Conservation (phyloP, 1,140 invertebrate species). For the Drosophila chauvacae region DNA sequence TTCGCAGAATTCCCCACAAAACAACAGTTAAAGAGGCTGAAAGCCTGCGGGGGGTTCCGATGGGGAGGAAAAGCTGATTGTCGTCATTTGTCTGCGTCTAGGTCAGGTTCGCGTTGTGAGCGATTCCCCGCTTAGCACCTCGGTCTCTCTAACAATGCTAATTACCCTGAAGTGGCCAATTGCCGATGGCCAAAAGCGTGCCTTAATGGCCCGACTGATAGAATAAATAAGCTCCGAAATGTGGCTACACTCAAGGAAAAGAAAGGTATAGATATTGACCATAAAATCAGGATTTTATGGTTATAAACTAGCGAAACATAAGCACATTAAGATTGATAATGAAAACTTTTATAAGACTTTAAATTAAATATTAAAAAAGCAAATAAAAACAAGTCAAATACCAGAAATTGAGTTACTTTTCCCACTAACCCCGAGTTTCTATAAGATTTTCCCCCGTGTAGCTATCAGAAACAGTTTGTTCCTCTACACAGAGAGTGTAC, state of each 20-base stretch:
- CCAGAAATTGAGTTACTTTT: background rate
- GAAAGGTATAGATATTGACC: background rate
- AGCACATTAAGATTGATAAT: background rate
- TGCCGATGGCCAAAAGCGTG: slow-evolving; percentile 47
- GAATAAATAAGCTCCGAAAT: slow-evolving; percentile 3
- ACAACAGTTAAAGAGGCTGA: slow-evolving; percentile 7
- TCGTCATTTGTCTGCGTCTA: slow-evolving; percentile 60
- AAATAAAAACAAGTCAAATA: too few relatives aligned
- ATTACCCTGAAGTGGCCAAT: slow-evolving; percentile 62
- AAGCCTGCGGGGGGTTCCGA: background rate
- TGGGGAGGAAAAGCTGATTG: slow-evolving; percentile 17
- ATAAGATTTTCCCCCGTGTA: background rate
- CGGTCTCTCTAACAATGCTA: slow-evolving; percentile 34
- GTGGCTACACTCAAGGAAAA: slow-evolving; percentile 9
- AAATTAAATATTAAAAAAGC: background rate
- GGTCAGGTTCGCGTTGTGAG: slow-evolving; percentile 55
- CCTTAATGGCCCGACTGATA: slow-evolving; percentile 46
- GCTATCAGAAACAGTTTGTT: slow-evolving; percentile 6
- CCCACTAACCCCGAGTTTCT: fast-evolving
- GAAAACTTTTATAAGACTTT: background rate
- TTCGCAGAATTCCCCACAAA: too few relatives aligned
- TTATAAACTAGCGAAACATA: background rate
- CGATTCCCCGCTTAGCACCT: slow-evolving; percentile 43
- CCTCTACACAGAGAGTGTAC: background rate
- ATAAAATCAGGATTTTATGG: background rate